A percentile compares a stretch with the other conserved stretches of the same genome.
Evolutionary conservation across 2,797 vertebrate species (phyloP).

Genomic region (Danio albolineatus): DNA sequence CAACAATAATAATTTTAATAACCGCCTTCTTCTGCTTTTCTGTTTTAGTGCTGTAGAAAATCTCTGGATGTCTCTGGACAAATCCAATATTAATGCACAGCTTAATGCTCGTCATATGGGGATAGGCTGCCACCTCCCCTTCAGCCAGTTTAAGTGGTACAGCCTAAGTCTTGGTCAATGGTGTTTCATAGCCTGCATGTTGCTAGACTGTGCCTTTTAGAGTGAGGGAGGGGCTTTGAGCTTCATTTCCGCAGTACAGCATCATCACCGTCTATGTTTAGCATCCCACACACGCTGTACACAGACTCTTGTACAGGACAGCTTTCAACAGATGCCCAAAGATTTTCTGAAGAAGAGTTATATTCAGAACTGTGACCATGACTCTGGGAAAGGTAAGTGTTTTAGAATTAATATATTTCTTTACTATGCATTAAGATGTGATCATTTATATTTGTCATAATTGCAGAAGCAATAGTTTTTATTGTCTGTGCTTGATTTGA

Average conservation of each 20-base stretch:
- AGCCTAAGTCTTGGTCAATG: constrained; percentile 64
- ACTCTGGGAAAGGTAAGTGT: constrained; percentile 79
- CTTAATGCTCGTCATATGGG: constrained; percentile 34
- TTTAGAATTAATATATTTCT: background rate
- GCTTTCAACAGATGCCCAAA: constrained; percentile 20
- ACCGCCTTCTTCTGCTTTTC: too few species aligned
- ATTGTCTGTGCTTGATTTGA: background rate
- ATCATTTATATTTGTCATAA: background rate
- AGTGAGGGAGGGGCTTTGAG: constrained; percentile 68
- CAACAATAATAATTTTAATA: too few species aligned
- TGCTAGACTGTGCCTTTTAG: constrained; percentile 74
- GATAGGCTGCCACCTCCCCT: constrained; percentile 50
- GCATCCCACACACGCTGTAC: background rate
- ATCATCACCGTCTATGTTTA: constrained; percentile 18
- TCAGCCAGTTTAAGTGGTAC: constrained; percentile 65
- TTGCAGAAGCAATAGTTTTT: background rate
- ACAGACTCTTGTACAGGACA: constrained; percentile 39
- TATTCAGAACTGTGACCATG: constrained; percentile 67
- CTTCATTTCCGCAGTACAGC: constrained; percentile 63
- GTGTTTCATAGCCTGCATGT: constrained; percentile 70
- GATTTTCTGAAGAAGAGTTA: background rate
- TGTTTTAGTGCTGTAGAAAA: constrained; percentile 53
- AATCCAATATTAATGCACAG: constrained; percentile 42
- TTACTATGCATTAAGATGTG: background rate
- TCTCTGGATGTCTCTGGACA: constrained; percentile 68